phyloP scores from a whole-genome alignment of 2,797 vertebrate genomes.

The Myioborus melanocephalus region DNA sequence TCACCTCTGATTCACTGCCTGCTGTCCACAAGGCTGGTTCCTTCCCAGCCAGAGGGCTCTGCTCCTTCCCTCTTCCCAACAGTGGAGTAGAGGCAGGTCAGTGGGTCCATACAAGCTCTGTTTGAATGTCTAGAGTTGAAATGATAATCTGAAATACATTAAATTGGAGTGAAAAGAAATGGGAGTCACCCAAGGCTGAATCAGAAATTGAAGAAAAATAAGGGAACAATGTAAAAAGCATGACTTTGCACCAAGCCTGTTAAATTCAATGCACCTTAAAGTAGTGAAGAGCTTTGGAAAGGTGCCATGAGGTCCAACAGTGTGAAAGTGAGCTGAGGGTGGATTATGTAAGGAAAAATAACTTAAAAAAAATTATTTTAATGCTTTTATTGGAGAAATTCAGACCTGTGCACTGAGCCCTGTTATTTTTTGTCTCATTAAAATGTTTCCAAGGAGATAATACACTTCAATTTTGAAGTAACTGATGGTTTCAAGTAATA shows the following conservation, averaged over 20 bases:
- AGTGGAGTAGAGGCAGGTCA: not conserved
- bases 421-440: not conserved
- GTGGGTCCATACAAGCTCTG: not conserved
- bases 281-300: not conserved
- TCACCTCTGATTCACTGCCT: not conserved
- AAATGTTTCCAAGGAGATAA: not conserved
- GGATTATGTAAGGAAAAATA: not conserved
- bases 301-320: not conserved
- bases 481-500: not conserved
- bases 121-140: not conserved
- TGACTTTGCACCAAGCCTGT: not conserved
- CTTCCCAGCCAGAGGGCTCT: not conserved
- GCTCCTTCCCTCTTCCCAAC: not conserved
- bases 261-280: not conserved
- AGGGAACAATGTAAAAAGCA: not conserved
- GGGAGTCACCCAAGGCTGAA: not conserved
- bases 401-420: not conserved
- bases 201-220: not conserved
- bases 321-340: not conserved
- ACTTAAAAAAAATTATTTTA: not conserved
- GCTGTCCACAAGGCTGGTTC: rapidly evolving
- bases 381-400: not conserved
- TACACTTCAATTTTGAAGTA: not conserved
- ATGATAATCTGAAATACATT: not conserved
- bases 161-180: not conserved